Base-by-base conservation (phyloP, 2,113 vertebrate species). In the Arvicanthis niloticus region DNA sequence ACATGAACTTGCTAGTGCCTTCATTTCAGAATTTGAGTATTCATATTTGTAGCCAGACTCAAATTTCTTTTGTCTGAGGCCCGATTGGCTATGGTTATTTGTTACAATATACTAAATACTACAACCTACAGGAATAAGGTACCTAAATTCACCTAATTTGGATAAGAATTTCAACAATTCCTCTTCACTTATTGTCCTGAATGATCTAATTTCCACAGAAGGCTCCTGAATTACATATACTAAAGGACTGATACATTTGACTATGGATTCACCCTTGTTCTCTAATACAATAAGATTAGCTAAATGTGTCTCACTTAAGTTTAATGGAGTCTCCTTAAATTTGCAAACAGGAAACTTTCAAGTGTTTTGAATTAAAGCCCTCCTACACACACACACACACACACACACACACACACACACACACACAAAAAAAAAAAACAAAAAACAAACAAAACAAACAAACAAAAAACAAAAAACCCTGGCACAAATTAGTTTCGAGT, bases 151-250 rank as follows among this genome's bases (percentile, higher is more conserved):
- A 70, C 29, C 58, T 24, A 88, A 73, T 75, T 75, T 89, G 58
- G 13, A 17, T 80, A 48, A 86, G 77, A 24, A 77, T 73, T 68
- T 82, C n/a, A 62, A 40, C 94, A 86, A 87, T n/a, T 10, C 24
- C 9, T 86, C 85, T 31, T 26, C 22, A 17, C 1, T 84, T 72
- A 51, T 48, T 92, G 1, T 45, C 10, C 31, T 7, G 65, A 31
- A 51, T 26, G 24, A 89, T 34, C 85, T 84, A 86, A 88, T 93
- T 97, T 94, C 76, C 24, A 80, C 26, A 48, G 9, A 88, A 16
- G 5, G 0, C 7, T 70, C 21, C 6, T 76, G 8, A 93, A 58
- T 60, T 75, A 93, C 40, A 16, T 10, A 88, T 34, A 67, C 29
- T 4, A 2, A 42, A 91, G 15, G 13, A 29, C 19, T 76, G 56